Conservation (phyloP, 2,888 invertebrate genomes). For the Rosalia funebris region DNA sequence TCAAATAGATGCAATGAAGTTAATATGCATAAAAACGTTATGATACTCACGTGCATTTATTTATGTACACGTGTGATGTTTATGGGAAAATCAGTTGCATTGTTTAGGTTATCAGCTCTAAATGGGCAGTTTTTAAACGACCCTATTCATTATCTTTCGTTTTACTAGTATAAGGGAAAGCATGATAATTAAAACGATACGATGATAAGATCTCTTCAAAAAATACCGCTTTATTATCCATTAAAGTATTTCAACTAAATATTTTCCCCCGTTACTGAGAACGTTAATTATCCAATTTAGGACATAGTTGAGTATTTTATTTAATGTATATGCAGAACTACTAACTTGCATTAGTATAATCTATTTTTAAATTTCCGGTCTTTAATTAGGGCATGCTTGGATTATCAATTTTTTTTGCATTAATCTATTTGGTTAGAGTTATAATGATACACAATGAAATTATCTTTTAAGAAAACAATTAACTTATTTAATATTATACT, state of each 20-base stretch:
- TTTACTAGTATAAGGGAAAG: neutral
- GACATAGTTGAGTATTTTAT: neutral
- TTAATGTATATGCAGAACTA: slow-evolving; percentile 1
- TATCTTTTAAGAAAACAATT: too few species aligned
- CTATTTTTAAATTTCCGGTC: slow-evolving; percentile 35
- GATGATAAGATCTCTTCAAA: neutral
- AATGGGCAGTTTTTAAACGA: neutral
- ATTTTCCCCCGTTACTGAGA: neutral
- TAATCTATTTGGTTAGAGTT: neutral
- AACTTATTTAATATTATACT: too few species aligned
- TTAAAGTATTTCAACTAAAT: neutral
- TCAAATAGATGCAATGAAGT: too few species aligned
- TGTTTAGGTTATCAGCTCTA: neutral
- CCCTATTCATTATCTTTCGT: neutral
- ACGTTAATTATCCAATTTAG: neutral
- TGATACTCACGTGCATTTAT: slow-evolving; percentile 2
- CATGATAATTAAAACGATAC: neutral
- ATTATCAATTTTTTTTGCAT: slow-evolving; percentile 24
- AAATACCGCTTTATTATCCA: neutral
- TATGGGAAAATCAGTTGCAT: slow-evolving; percentile 1
- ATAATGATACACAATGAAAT: too few species aligned
- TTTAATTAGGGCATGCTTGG: slow-evolving; percentile 35
- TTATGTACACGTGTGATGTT: neutral
- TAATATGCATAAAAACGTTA: slow-evolving; percentile 8
- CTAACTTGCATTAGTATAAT: slow-evolving; percentile 14